Percentiles rank a stretch among this genome's conserved stretches.
Conservation (phyloP, 35 echinoderm and acorn worm genomes). For the Hemicentrotus pulcherrimus region DNA sequence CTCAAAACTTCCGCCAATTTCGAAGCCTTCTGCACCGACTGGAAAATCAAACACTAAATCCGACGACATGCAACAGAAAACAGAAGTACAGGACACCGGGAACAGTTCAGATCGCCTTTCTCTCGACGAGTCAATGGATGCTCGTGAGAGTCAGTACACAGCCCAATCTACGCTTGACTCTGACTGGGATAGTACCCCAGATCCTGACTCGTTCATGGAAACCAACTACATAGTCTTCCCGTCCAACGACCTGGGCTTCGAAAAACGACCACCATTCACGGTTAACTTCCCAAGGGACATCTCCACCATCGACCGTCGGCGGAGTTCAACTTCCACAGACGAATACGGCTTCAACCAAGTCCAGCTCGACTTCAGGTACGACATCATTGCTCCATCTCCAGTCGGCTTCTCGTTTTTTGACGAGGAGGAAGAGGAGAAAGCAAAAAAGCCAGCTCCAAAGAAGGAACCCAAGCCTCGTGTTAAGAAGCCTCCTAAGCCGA, state of each 20-base stretch:
- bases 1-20: conserved; percentile 55
- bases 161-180: background rate
- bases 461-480: conserved; percentile 36
- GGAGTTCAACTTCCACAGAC: conserved; percentile 35
- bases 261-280: conserved; percentile 48
- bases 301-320: conserved; percentile 19
- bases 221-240: conserved; percentile 70
- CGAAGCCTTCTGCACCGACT: background rate
- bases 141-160: conserved; percentile 24
- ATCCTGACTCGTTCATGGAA: conserved; percentile 62
- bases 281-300: conserved; percentile 60
- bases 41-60: background rate
- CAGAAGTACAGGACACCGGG: background rate
- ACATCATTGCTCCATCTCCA: conserved; percentile 35
- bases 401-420: conserved; percentile 22
- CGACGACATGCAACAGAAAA: background rate
- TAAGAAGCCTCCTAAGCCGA: conserved; percentile 43
- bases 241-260: background rate
- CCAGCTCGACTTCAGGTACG: conserved; percentile 15
- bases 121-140: conserved; percentile 22
- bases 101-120: background rate
- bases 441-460: conserved; percentile 28
- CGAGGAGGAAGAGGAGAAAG: conserved; percentile 26
- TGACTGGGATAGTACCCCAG: conserved; percentile 51
- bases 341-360: conserved; percentile 39